phyloP scores from a whole-genome alignment of 2,797 vertebrate species.

The Anguilla anguilla region DNA sequence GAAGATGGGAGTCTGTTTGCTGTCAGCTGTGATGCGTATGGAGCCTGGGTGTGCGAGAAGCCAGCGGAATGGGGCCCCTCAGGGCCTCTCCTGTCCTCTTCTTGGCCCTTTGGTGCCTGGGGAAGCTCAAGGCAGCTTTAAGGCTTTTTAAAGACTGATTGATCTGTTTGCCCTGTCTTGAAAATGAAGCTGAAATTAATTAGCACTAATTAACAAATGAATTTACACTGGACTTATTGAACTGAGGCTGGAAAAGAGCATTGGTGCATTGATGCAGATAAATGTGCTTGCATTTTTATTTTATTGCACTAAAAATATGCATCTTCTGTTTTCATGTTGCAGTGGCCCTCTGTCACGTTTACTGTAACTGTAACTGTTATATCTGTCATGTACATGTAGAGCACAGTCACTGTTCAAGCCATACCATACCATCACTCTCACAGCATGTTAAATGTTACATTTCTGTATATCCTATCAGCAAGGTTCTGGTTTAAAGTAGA shows the following conservation, averaged over 20 bases:
- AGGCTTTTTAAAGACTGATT: neutral
- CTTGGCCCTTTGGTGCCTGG: too few species aligned
- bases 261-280: neutral
- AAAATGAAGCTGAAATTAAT: neutral
- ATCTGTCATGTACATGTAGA: too few species aligned
- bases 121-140: neutral
- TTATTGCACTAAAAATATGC: neutral
- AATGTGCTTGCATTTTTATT: neutral
- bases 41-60: conserved; percentile 41
- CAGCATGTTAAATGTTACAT: neutral
- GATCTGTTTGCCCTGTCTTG: neutral
- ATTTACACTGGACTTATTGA: neutral
- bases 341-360: neutral
- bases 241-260: neutral
- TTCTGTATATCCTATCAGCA: too few species aligned
- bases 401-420: too few species aligned
- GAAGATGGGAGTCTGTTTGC: conserved; percentile 50
- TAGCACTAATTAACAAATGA: neutral
- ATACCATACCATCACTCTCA: neutral
- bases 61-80: neutral
- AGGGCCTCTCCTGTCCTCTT: neutral
- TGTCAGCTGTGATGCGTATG: conserved; percentile 24
- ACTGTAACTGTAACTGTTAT: neutral
- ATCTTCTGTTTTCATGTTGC: too few species aligned
- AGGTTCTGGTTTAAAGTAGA: too few species aligned